Percentiles rank a stretch among this genome's conserved stretches.
These are phyloP conservation scores for Molossus molossus DNA, from an alignment of 2,797 vertebrate species.

Conservation along the genomic window DNA sequence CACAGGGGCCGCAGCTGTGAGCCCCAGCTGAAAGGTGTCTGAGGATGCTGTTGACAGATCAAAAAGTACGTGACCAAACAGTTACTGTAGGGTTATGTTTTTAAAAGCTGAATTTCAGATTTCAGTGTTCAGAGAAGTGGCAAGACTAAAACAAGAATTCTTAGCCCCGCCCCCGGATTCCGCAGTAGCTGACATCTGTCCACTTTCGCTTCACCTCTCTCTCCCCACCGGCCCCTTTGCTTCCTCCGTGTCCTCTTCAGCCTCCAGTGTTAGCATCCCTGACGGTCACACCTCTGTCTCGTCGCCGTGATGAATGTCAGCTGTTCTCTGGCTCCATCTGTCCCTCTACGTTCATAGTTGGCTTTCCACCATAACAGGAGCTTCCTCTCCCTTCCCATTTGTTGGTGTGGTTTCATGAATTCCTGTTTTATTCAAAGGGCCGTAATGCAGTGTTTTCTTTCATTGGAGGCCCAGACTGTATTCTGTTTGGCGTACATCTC, in stretches of 20 bases:
- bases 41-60: not conserved
- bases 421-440: not conserved
- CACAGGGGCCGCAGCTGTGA: accelerated
- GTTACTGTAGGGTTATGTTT: not conserved
- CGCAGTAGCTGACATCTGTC: accelerated
- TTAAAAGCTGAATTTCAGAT: not conserved
- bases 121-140: too few relatives aligned
- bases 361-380: not conserved
- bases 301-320: accelerated
- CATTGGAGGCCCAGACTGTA: accelerated
- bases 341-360: accelerated
- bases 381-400: not conserved
- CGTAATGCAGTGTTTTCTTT: not conserved
- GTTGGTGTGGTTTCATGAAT: not conserved
- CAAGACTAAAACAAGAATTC: not conserved
- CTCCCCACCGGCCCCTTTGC: too few relatives aligned
- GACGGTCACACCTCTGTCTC: not conserved
- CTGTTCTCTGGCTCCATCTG: accelerated
- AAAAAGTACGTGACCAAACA: accelerated
- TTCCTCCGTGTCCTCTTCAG: not conserved
- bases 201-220: not conserved
- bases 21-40: not conserved
- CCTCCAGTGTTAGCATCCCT: accelerated
- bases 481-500: not conserved
- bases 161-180: accelerated